Base-by-base conservation (phyloP, 2,888 invertebrate genomes). In the Empis stercorea region DNA sequence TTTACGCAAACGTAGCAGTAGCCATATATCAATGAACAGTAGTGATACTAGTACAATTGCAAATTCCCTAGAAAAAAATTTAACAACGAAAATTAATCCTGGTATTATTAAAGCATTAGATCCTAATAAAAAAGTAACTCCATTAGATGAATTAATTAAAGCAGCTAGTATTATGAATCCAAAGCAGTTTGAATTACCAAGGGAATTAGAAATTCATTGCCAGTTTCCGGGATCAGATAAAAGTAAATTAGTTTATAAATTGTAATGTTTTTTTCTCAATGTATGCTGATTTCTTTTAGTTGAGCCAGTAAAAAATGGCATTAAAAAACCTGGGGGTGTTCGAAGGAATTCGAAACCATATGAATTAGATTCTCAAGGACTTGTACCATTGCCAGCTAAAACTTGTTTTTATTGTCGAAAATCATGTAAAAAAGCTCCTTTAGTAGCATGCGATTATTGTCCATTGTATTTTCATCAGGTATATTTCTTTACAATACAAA, bases 401-500 rank as follows among this genome's bases (percentile, higher is more conserved):
- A 72, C 83, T 10, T 95, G 95, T 70, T 87, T 82, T 64, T 82
- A 83, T 56, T 95, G 94, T 63, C 74, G 78, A 48, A 84, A 81
- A 59, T 88, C 89, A 14, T 93, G 93, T 68, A 79, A 86, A 56
- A 73, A 76, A 46, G 89, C 86, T 1, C 86, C 92, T 1, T 73
- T 96, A 55, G 73, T 96, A 43, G 85, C 88, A 52, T 97, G 96
- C 65, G 96, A 96, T 71, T 96, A 87, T 70, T 97, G 97, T 64
- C 83, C 91, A 0, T 70, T 87, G 47, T 77, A 82, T 55, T 96
- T 84, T 64, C 97, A 97, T 67, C 78, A 87, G 67, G 68, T 69
- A 51, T 13, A 32, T 32, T 5, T n/a, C 13, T 34, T n/a, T 34
- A 32, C 14, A 27, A 44, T 10, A 14, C 15, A 37, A 45, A 37